Percentiles rank a stretch among this genome's conserved stretches.
phyloP scores from a whole-genome alignment of 1,140 invertebrate species.

The Oedothorax gibbosus region DNA sequence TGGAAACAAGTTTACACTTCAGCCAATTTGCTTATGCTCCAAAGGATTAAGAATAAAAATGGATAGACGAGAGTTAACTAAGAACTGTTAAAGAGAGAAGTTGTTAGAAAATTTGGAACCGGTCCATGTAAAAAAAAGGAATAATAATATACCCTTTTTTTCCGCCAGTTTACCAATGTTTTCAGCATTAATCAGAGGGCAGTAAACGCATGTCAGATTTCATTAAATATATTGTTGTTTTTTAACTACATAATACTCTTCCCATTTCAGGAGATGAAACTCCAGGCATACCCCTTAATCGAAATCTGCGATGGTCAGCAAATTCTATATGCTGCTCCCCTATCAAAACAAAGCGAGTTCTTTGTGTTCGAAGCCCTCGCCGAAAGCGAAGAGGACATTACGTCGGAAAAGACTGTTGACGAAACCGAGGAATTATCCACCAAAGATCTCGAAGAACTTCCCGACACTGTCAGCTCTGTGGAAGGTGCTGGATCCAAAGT shows the following conservation, averaged over 20 bases:
- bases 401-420: slow-evolving; percentile 51
- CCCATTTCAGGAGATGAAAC: slow-evolving; percentile 67
- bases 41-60: too few relatives aligned
- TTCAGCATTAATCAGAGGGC: too few relatives aligned
- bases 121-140: too few relatives aligned
- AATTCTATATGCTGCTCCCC: slow-evolving; percentile 69
- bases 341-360: slow-evolving; percentile 71
- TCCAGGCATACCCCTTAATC: slow-evolving; percentile 71
- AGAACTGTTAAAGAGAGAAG: too few relatives aligned
- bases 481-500: slow-evolving; percentile 47
- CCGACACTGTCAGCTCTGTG: slow-evolving; percentile 39
- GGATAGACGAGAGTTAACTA: too few relatives aligned
- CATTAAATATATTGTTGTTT: too few relatives aligned
- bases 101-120: too few relatives aligned
- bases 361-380: slow-evolving; percentile 68
- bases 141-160: too few relatives aligned
- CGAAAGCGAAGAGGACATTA: slow-evolving; percentile 61
- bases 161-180: too few relatives aligned
- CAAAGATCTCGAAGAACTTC: slow-evolving; percentile 51
- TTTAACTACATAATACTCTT: not conserved
- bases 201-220: too few relatives aligned
- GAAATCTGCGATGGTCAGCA: slow-evolving; percentile 69
- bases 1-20: too few relatives aligned
- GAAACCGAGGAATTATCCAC: slow-evolving; percentile 29
- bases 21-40: too few relatives aligned